Evolutionary conservation across 2,888 invertebrate genomes (phyloP).

Genomic region (Pandemis corylana): DNA sequence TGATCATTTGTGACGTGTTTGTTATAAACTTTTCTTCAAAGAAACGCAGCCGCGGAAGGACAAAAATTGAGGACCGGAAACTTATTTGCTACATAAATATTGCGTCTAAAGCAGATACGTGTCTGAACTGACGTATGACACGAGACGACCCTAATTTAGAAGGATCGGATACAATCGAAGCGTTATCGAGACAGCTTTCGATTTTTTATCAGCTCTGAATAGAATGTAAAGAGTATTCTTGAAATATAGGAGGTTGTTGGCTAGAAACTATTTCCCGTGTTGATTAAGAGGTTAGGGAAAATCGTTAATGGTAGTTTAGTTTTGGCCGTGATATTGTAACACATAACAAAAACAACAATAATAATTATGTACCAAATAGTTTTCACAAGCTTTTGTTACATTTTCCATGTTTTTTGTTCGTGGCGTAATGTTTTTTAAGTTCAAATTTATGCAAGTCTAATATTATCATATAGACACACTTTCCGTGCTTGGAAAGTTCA

Average conservation of each 20-base stretch:
- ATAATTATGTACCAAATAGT: too few species aligned
- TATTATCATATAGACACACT: too few species aligned
- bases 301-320: background rate
- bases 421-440: too few species aligned
- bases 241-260: background rate
- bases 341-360: too few species aligned
- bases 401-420: too few species aligned
- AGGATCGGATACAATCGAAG: constrained; percentile 1
- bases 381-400: too few species aligned
- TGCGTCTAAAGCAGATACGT: background rate
- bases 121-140: background rate
- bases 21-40: background rate
- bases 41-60: background rate
- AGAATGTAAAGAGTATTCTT: background rate
- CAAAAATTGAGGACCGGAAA: background rate
- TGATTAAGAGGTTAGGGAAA: background rate
- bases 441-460: too few species aligned
- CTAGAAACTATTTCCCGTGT: background rate
- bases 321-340: background rate
- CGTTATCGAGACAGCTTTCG: background rate
- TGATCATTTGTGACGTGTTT: too few species aligned
- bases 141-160: constrained; percentile 2
- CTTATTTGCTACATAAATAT: background rate
- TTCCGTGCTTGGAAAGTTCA: too few species aligned
- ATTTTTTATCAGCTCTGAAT: background rate